Conservation (phyloP, 2,113 vertebrate species). For the Amphiprion ocellaris region DNA sequence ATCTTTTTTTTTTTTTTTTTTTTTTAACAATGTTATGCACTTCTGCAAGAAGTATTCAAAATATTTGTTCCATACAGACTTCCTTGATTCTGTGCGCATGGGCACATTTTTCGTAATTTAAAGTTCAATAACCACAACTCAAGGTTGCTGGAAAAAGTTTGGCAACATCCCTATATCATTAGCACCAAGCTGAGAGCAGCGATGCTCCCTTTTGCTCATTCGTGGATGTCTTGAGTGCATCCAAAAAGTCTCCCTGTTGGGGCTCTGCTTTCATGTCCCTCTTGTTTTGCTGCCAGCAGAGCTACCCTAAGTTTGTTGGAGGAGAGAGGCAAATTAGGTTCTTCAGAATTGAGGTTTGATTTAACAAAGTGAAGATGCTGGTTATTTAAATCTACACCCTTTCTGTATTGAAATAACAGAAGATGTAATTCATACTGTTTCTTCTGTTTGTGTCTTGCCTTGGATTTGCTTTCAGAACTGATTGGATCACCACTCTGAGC, state of each 20-base stretch:
- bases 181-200: background rate
- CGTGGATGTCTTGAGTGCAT: constrained; percentile 4
- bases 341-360: background rate
- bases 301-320: background rate
- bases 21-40: no score
- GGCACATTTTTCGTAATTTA: background rate
- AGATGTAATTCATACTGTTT: constrained; percentile 3
- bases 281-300: constrained; percentile 17
- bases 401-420: background rate
- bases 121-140: background rate
- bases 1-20: no score
- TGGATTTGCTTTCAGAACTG: constrained; percentile 37
- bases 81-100: background rate
- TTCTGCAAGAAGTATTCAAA: no score
- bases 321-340: no score
- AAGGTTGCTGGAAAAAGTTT: background rate
- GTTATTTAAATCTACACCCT: background rate
- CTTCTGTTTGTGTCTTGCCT: constrained; percentile 19
- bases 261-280: background rate
- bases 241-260: background rate
- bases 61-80: background rate
- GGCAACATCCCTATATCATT: background rate
- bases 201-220: constrained; percentile 3
- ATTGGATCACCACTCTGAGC: constrained; percentile 14
- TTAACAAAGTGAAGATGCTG: background rate